Evolutionary conservation across 2,888 invertebrate genomes (phyloP).

Genomic region (Platypus cylindrus): DNA sequence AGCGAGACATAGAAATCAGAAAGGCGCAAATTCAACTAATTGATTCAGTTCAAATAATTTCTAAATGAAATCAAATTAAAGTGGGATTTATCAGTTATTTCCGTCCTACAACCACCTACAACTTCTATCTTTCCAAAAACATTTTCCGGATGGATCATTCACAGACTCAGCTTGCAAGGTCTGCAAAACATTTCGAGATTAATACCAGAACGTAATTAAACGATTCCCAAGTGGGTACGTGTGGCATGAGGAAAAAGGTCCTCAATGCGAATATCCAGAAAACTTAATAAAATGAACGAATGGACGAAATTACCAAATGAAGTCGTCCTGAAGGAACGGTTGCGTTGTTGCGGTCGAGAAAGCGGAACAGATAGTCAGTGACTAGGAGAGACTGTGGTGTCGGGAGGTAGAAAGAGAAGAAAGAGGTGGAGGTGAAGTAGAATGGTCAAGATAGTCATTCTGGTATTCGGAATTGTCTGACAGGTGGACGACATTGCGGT

Average conservation of each 20-base stretch:
- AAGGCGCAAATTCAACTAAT: no score
- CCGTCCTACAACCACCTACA: no score
- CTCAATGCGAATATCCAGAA: constrained; percentile 7
- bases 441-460: constrained; percentile 27
- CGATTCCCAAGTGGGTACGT: constrained; percentile 4
- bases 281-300: constrained; percentile 16
- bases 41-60: not conserved
- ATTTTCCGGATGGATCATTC: no score
- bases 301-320: constrained; percentile 13
- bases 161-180: constrained; percentile 11
- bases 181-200: constrained; percentile 12
- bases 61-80: not conserved
- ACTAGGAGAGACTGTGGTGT: no score
- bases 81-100: no score
- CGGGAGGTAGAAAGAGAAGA: no score
- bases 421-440: no score
- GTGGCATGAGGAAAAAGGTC: constrained; percentile 14
- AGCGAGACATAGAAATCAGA: no score
- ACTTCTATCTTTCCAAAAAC: no score
- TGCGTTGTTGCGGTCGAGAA: constrained; percentile 7
- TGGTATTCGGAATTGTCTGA: constrained; percentile 26
- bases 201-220: constrained; percentile 11
- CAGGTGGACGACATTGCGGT: constrained; percentile 26
- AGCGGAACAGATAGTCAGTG: constrained; percentile 12
- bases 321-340: constrained; percentile 8